A percentile compares a stretch with the other conserved stretches of the same genome.
Evolutionary conservation across 2,888 invertebrate genomes (phyloP).

Genomic region (Octonoba sinensis): DNA sequence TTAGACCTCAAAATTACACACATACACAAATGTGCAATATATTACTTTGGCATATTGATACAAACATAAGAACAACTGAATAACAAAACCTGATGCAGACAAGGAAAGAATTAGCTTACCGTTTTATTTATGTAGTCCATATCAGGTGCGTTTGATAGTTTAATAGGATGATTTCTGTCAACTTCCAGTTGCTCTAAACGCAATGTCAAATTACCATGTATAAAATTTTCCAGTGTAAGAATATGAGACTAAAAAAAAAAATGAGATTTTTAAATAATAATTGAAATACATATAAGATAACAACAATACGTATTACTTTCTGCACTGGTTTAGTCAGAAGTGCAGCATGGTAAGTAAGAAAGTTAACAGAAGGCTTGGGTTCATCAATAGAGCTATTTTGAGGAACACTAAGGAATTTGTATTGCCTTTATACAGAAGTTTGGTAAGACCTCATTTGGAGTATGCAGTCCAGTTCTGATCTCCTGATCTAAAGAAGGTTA

Average conservation of each 20-base stretch:
- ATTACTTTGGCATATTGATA: not conserved
- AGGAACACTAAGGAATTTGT: too few species aligned
- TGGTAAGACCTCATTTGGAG: too few species aligned
- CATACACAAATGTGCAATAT: not conserved
- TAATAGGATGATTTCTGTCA: slow-evolving; percentile 26
- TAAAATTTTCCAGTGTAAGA: slow-evolving; percentile 35
- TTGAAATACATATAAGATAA: too few species aligned
- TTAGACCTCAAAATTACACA: too few species aligned
- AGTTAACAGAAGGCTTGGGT: too few species aligned
- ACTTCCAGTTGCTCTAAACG: slow-evolving; percentile 49
- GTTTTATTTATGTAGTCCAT: slow-evolving; percentile 45
- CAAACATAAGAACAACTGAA: not conserved
- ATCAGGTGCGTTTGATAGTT: slow-evolving; percentile 12
- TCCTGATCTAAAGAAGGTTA: too few species aligned
- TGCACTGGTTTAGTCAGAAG: too few species aligned
- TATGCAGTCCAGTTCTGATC: too few species aligned
- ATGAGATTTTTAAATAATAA: not conserved
- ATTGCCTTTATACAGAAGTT: too few species aligned
- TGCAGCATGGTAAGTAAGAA: too few species aligned
- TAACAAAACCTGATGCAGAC: not conserved
- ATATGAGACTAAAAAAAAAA: slow-evolving; percentile 35
- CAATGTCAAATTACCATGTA: slow-evolving; percentile 45
- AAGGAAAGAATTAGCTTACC: slow-evolving; percentile 23
- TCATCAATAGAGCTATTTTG: too few species aligned
- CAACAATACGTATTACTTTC: too few species aligned